phyloP scores from a whole-genome alignment of 2,113 vertebrate genomes.

The Tragelaphus strepsiceros region DNA sequence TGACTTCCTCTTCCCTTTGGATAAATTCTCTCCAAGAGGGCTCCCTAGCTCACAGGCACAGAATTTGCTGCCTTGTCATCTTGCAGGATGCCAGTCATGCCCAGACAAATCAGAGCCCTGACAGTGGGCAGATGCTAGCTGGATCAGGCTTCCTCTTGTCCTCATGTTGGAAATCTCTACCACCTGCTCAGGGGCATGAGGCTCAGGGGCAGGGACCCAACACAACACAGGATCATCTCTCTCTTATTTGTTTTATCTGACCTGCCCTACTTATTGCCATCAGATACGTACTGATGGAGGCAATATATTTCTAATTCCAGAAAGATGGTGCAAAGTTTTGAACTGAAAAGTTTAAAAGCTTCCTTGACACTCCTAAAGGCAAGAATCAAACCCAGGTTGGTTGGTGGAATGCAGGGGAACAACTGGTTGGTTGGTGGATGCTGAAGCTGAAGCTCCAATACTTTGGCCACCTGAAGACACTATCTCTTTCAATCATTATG shows the following conservation, averaged over 20 bases:
- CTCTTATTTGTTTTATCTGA: not conserved
- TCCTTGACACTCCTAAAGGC: not conserved
- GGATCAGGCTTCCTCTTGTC: not conserved
- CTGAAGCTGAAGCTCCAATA: not conserved
- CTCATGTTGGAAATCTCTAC: not conserved
- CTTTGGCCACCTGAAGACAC: not conserved
- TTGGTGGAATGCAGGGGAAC: not conserved
- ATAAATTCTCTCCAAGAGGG: not conserved
- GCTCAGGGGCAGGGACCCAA: not conserved
- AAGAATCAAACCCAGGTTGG: not conserved
- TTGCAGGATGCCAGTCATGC: not conserved
- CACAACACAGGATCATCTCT: not conserved
- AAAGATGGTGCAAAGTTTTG: not conserved
- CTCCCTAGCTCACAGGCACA: not conserved
- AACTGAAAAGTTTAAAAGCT: not conserved
- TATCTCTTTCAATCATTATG: not conserved
- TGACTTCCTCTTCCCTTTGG: not conserved
- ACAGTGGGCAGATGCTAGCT: not conserved
- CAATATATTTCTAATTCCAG: not conserved
- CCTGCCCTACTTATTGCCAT: not conserved
- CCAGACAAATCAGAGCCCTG: not conserved
- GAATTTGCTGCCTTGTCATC: not conserved
- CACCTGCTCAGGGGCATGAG: fast-evolving
- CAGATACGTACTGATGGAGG: not conserved
- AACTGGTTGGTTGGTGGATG: not conserved